Conservation (phyloP, 2,113 vertebrate species). For the Lophius piscatorius region DNA sequence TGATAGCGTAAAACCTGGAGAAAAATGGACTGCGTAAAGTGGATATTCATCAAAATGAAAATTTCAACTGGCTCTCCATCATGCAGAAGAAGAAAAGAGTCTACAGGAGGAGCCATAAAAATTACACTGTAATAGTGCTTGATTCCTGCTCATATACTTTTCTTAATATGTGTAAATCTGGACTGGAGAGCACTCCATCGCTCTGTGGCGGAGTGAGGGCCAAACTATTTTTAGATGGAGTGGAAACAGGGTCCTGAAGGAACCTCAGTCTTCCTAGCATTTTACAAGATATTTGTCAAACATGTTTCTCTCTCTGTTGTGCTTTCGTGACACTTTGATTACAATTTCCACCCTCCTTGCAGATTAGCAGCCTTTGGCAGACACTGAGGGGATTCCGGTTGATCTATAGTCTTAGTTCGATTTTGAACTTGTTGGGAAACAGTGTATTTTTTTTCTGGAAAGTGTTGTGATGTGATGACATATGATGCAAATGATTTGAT, state of each 20-base stretch:
- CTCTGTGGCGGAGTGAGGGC: slow-evolving; percentile 61
- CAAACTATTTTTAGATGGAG: slow-evolving; percentile 81
- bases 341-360: slow-evolving; percentile 72
- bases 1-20: slow-evolving; percentile 14
- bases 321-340: slow-evolving; percentile 76
- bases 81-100: slow-evolving; percentile 15
- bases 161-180: slow-evolving; percentile 37
- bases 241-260: slow-evolving; percentile 77
- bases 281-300: slow-evolving; percentile 79
- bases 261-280: slow-evolving; percentile 70
- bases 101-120: slow-evolving; percentile 30
- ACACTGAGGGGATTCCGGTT: slow-evolving; percentile 7
- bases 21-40: slow-evolving; percentile 19
- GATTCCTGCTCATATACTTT: slow-evolving; percentile 28
- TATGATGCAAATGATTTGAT: slow-evolving; percentile 10
- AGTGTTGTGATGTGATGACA: slow-evolving; percentile 4
- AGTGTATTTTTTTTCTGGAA: slow-evolving; percentile 23
- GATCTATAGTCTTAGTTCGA: slow-evolving; percentile 6
- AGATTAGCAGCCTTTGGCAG: slow-evolving; percentile 61
- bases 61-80: slow-evolving; percentile 15
- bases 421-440: slow-evolving; percentile 12
- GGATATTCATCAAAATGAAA: slow-evolving; percentile 32
- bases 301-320: slow-evolving; percentile 68
- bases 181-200: slow-evolving; percentile 51
- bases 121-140: slow-evolving; percentile 32